phyloP scores from a whole-genome alignment of 2,113 vertebrate genomes.

The Xiphophorus hellerii region DNA sequence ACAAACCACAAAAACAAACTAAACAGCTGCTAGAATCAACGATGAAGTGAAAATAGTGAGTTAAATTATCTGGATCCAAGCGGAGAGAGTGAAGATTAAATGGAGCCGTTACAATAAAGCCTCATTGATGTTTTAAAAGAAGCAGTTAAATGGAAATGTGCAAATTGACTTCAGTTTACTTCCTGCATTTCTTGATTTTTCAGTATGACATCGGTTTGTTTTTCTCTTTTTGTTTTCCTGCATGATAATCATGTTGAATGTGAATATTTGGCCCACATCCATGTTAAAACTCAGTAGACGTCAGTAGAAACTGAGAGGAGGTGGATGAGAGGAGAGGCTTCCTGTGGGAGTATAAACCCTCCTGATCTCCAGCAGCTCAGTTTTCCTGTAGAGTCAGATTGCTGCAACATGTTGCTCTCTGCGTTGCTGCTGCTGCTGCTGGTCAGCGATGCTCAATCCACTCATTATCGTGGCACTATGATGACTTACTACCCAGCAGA shows the following conservation, averaged over 20 bases:
- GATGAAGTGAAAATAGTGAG: too few species aligned
- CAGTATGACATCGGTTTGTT: background rate
- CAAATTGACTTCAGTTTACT: background rate
- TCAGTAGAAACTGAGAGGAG: background rate
- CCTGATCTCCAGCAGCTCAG: background rate
- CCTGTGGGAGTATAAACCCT: background rate
- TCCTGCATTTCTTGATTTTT: background rate
- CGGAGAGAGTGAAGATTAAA: too few species aligned
- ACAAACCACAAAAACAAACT: too few species aligned
- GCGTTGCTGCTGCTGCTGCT: slow-evolving; percentile 18
- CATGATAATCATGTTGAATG: background rate
- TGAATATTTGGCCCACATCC: background rate
- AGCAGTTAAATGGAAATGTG: too few species aligned
- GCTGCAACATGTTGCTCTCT: background rate
- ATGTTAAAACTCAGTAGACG: too few species aligned
- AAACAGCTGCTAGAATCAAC: too few species aligned
- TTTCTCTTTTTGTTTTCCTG: background rate
- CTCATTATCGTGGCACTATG: slow-evolving; percentile 20
- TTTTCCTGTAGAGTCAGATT: background rate
- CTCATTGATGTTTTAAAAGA: too few species aligned
- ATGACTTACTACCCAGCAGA: slow-evolving; percentile 37
- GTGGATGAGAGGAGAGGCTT: background rate
- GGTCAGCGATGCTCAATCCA: background rate
- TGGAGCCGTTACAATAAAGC: too few species aligned
- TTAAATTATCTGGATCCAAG: too few species aligned